Base-by-base conservation (phyloP, 1,140 invertebrate species). In the Hypothenemus hampei region DNA sequence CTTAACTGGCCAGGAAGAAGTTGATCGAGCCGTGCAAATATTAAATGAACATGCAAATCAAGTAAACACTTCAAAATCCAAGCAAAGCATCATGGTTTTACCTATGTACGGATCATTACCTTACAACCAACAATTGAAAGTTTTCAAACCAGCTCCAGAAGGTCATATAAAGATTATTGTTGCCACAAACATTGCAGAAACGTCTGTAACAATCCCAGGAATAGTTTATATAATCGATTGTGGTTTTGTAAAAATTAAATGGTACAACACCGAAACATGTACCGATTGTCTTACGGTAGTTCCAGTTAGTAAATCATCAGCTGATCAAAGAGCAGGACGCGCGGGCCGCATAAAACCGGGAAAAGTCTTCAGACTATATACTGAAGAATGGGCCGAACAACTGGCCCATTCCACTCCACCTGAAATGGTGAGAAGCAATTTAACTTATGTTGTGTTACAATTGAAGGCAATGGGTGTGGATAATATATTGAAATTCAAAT, bases 181-280 rank as follows among this genome's bases (percentile, higher is more conserved):
- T 13, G 89, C 96, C 0, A 99, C 97, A 3, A 99, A 99, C 70
- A 93, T 99, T 48, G 96, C 96, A 0, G 97, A 99, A 76, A 93
- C 96, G 0, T 98, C 94, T 4, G 83, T 99, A 18, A 83, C 79
- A 4, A 82, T 83, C 62, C 83, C 85, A 41, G 93, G 94, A 29
- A 89, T 99, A 61, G 83, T 87, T 55, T 96, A 94, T 71, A 94
- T 98, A 37, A 83, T 98, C 44, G 97, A 99, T 71, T 87, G 90
- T 74, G 97, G 97, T 1, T 99, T 95, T 76, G 91, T 95, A n/a
- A 99, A 98, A 77, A 70, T 96, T 41, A 85, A 89, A 22, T 94
- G 90, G 77, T 96, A 88, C 68, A 91, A 97, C 67, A 78, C 85
- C 0, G 79, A 84, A 21, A 86, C 89, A 11, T 85, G 87, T 16